Evolutionary conservation across 2,797 vertebrate species (phyloP), one percentile per base, ranked within the genome.

Genomic region (Rhyacichthys aspro): DNA sequence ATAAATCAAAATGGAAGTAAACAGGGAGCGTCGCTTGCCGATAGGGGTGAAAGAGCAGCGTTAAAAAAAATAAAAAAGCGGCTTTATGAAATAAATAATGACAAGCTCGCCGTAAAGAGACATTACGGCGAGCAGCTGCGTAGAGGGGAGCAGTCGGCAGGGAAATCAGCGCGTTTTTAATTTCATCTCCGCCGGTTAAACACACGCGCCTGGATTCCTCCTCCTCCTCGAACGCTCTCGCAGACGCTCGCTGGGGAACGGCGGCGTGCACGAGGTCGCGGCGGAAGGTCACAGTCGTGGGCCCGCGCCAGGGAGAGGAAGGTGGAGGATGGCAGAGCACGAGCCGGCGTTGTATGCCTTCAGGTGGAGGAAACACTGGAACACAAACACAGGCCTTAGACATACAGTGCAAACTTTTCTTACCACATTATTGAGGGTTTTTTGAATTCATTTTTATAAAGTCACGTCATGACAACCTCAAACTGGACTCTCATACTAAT

Each of bases 121-220:
- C 55, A n/a, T n/a, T n/a, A n/a, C n/a, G n/a, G 79, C 48, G 16
- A 71, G 73, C 84, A 72, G 79, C 80, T 78, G 86, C 81, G 78
- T 39, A 41, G 77, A 74, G 81, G 67, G 48, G 54, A 78, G 70
- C 75, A 72, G 76, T 70, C 83, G 19, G 74, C 73, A 58, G 88
- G 86, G 88, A 88, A 89, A 88, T 87, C 84, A 85, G 17, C 14
- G 23, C 67, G 5, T 74, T 75, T 86, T 86, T 81, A 88, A 85
- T 88, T 90, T 83, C 60, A 82, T 87, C 84, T 83, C 71, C 44
- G 55, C 65, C 73, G 63, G 78, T 87, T 82, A 82, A 88, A 82
- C 76, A 75, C 69, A 70, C 23, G 64, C 53, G 73, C 73, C 72
- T 65, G 67, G 8, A 74, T 70, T 72, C 63, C 63, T 65, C 63